These are phyloP conservation scores for Toxotes lorentzi DNA, from an alignment of 2,797 vertebrate species.

Conservation along the genomic window DNA sequence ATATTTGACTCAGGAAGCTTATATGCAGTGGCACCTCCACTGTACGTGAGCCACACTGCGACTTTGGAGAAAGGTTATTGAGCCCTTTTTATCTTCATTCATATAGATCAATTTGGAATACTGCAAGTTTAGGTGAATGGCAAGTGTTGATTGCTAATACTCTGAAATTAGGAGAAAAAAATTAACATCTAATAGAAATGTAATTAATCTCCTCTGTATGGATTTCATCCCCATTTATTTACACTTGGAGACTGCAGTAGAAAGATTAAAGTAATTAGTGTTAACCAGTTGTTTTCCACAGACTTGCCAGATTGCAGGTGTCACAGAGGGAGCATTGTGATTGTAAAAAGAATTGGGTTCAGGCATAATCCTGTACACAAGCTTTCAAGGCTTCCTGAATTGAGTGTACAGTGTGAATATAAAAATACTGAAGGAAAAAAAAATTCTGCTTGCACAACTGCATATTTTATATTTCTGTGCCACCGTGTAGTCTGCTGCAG, in stretches of 20 bases:
- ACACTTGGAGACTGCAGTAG: not conserved
- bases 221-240: constrained; percentile 25
- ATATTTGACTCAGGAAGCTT: constrained; percentile 3
- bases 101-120: not conserved
- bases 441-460: constrained; percentile 33
- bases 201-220: not conserved
- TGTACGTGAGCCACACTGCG: constrained; percentile 2
- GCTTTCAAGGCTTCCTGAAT: constrained; percentile 30
- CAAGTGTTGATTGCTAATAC: not conserved
- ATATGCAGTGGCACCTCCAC: not conserved
- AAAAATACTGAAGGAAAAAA: constrained; percentile 42
- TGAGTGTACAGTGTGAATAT: constrained; percentile 37
- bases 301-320: constrained; percentile 16
- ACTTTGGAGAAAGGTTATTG: not conserved
- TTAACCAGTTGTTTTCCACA: constrained; percentile 39
- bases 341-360: constrained; percentile 25
- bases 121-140: not conserved
- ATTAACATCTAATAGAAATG: not conserved
- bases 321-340: constrained; percentile 7
- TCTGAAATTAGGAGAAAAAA: not conserved
- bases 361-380: constrained; percentile 3
- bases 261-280: constrained; percentile 15
- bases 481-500: constrained; percentile 50
- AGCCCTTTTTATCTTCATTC: not conserved
- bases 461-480: constrained; percentile 37